Base-by-base conservation (phyloP, 2,888 invertebrate genomes). In the Lapara coniferarum region DNA sequence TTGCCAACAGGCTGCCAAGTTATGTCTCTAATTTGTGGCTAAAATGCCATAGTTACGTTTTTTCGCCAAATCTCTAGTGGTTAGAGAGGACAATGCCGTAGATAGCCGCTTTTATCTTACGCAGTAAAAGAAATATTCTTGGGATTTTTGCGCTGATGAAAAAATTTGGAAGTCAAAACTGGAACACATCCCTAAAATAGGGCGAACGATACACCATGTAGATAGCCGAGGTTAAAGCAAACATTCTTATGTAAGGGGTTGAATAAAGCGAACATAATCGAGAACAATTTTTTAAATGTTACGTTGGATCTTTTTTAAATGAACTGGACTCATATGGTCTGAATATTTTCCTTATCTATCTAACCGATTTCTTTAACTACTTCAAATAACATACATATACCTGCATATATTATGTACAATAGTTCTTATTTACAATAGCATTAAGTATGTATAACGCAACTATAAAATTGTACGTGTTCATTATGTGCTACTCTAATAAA, bases 1-100 rank as follows among this genome's bases (percentile, higher is more conserved):
- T 83, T 79, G 79, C 81, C 78, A 82, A 80, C 82, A 80, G 80
- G 79, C 82, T 78, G 78, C 77, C 80, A 80, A 80, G 75, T 80
- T 79, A 77, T 77, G 74, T 72, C 75, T 77, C 78, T 81, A 81
- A 83, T 83, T 81, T 78, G 74, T 73, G 72, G 71, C 76, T 58
- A 69, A 69, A 69, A 69, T 58, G 73, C 66, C 76, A 77, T 75
- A 78, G 78, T 78, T 79, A 78, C 72, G 73, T 74, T 76, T 78
- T 79, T 78, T 74, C 74, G 72, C 72, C 74, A 72, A 80, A 78
- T 77, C 76, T 80, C 77, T 70, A 74, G 77, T 67, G 75, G 74
- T 75, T 73, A 71, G 59, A 71, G 66, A 69, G 74, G 74, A 81
- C 80, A 82, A 81, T 77, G 74, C 74, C 66, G 70, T 69, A 69